Evolutionary conservation across 1,140 invertebrate species (phyloP), one percentile per base, ranked within the genome.

Genomic region (Amyelois transitella): DNA sequence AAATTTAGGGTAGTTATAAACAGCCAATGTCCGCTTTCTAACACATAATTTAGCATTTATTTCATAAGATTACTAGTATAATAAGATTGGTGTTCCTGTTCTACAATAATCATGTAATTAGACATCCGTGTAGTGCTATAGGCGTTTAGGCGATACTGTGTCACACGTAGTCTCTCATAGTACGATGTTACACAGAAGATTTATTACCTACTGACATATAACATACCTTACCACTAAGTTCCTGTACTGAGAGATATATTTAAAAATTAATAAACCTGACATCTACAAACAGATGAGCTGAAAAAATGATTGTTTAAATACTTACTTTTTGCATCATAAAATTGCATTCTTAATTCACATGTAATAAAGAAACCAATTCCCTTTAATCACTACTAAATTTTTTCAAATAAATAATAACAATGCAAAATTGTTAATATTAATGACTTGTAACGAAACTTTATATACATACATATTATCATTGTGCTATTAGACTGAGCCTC

Each of bases 231-330:
- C 52, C 43, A 63, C 78, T 87, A 87, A 78, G 74, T 87, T 85
- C 84, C 84, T 87, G 84, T 87, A 87, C 84, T 80, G 80, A 82
- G 77, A 87, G 81, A 86, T 86, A 86, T 84, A 84, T 70, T 80
- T 79, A 75, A 74, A 74, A 76, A 69, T 64, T 69, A 69, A 69
- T 60, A 24, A 70, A 69, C 60, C 64, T 59, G 67, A 74, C 69
- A 66, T 52, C 54, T 55, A 1, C 43, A n/a, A 18, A 44, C 43
- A 18, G 19, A 47, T 47, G 10, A 38, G 10, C 14, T 3, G 14
- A 2, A 10, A n/a, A n/a, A n/a, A n/a, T n/a, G n/a, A n/a, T n/a
- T n/a, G n/a, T n/a, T n/a, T n/a, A n/a, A n/a, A n/a, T n/a, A n/a
- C n/a, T n/a, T n/a, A n/a, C n/a, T n/a, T n/a, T n/a, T n/a, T n/a